phyloP scores from a whole-genome alignment of 2,113 vertebrate genomes.

The Chlorodrepanis virens region DNA sequence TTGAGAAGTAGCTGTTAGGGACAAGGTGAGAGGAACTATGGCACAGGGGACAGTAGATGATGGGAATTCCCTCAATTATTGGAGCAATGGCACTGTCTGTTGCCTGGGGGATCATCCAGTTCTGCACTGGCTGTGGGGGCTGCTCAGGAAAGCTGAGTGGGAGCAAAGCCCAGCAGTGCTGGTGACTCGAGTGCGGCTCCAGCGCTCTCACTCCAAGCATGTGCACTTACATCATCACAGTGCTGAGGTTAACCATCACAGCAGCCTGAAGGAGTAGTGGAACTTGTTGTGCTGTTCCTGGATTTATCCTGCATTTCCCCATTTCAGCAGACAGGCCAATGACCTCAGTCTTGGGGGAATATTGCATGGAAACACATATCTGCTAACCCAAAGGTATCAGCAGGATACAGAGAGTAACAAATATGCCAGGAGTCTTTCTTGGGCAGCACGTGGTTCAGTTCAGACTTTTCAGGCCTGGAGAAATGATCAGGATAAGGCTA shows the following conservation, averaged over 20 bases:
- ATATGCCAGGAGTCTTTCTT: not conserved
- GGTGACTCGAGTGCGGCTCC: not conserved
- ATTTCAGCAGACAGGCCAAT: not conserved
- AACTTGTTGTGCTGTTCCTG: not conserved
- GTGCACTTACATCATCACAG: not conserved
- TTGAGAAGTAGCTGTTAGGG: not conserved
- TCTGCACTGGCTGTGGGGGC: not conserved
- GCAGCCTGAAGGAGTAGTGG: not conserved
- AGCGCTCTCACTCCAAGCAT: not conserved
- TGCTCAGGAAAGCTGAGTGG: not conserved
- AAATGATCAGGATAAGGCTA: not conserved
- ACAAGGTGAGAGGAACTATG: not conserved
- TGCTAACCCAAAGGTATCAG: not conserved
- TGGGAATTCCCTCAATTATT: not conserved
- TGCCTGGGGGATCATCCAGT: not conserved
- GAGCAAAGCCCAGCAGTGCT: not conserved
- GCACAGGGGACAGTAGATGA: too few relatives aligned
- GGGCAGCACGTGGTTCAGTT: not conserved
- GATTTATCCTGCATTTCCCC: not conserved
- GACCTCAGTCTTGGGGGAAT: not conserved
- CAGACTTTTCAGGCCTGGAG: not conserved
- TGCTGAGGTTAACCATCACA: rapidly evolving
- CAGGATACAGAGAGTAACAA: not conserved
- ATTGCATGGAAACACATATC: not conserved
- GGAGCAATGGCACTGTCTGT: not conserved